Evolutionary conservation across 2,113 vertebrate species (phyloP), one percentile per base, ranked within the genome.

Genomic region (Archilochus colubris): DNA sequence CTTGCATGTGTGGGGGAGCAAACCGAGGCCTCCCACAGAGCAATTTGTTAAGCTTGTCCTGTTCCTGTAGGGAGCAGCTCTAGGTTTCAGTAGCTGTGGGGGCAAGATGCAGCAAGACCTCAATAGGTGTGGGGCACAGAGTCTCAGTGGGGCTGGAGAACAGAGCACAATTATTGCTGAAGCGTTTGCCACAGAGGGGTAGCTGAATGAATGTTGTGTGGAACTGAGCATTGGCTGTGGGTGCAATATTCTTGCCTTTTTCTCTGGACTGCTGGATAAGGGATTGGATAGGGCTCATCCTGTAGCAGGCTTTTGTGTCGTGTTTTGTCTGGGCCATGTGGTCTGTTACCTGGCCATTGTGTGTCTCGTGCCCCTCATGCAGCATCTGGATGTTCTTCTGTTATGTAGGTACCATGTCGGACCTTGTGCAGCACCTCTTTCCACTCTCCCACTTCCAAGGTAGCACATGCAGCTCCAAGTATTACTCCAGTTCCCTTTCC

Each of bases 371-470:
- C 53, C 67, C 59, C 62, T 92, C 0, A 16, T 88, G 91, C 93
- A 85, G 51, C 27, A 2, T 97, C 94, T 97, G 95, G 97, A 94
- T 97, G 83, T 97, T 97, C 94, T 96, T 97, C 92, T 97, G 92
- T 97, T 97, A 64, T 79, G 94, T 98, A 98, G 98, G 98, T 98
- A 98, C 98, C 97, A 98, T 98, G 98, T 97, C 87, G 97, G 98
- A 98, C 96, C 98, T 98, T 92, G 98, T 98, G 96, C 98, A 98
- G 94, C 98, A 98, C 91, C 98, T 98, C 96, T 98, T 98, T 95
- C 98, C 98, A 96, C 98, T 98, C 91, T 98, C 98, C 93, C 98
- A 98, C 94, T 98, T 98, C 93, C 98, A 98, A 98, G 98, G 98
- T 98, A 98, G 97, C 94, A 81, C 95, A 86, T 46, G 43, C 88